Evolutionary conservation across 2,113 vertebrate genomes (phyloP), one percentile per base, ranked within the genome.

Genomic region (Talpa occidentalis): DNA sequence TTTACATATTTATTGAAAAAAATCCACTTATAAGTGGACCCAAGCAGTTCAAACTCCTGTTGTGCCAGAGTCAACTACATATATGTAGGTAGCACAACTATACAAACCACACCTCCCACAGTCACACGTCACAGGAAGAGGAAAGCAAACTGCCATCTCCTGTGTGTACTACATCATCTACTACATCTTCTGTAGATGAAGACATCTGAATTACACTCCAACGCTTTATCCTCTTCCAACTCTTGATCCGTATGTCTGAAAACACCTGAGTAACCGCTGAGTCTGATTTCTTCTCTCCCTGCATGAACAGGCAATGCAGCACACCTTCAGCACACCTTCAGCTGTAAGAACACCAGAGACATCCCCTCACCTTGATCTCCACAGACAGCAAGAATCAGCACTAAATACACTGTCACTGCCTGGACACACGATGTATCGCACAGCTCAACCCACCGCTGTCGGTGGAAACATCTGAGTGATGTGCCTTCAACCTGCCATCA

Each of bases 401-500:
- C 93, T 88, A 97, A 97, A 96, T 93, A 97, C n/a, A 64, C 95
- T 98, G 98, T 97, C 96, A 96, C 87, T 60, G 87, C 89, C 84
- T 95, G 89, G 94, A 95, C 47, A 52, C 80, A 95, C 95, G 94
- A 98, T 97, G 96, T 88, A 98, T 98, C 98, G 97, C 94, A 90
- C 42, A 42, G 95, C 93, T 40, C 82, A 84, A 62, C 76, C 70
- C 32, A 14, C 59, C 0, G 6, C 93, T 85, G 59, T 93, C 95
- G 60, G 74, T 76, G 32, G 44, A 96, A 76, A 96, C 44, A 37
- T 72, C 73, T 98, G 97, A 98, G 37, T 97, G 97, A 98, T 98
- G 95, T 67, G 94, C 96, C 97, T 97, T 98, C 98, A 98, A 70
- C 77, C 95, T 98, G 97, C 97, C 98, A 98, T 94, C 93, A 81